phyloP scores from a whole-genome alignment of 2,888 invertebrate genomes.

The Hylaea fasciaria region DNA sequence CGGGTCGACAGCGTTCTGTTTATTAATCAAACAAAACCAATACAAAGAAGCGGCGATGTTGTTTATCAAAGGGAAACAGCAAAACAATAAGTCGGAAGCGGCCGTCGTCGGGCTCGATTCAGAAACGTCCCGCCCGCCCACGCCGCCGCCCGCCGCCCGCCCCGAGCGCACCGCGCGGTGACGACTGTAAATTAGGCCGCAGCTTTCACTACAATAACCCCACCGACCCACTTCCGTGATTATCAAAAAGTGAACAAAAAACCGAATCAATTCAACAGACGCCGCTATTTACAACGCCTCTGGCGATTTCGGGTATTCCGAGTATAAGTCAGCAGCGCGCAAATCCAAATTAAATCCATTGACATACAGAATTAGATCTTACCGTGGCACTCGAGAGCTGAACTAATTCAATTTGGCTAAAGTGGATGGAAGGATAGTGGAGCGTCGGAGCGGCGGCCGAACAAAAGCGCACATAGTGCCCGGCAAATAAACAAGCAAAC shows the following conservation, averaged over 20 bases:
- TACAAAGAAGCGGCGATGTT: conserved; percentile 67
- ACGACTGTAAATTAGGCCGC: conserved; percentile 47
- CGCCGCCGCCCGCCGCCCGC: conserved; percentile 14
- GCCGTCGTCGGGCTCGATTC: conserved; percentile 40
- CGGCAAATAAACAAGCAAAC: conserved; percentile 58
- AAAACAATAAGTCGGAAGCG: conserved; percentile 58
- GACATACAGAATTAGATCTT: conserved; percentile 72
- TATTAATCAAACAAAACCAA: conserved; percentile 53
- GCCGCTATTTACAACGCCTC: conserved; percentile 18
- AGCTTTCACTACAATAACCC: conserved; percentile 46
- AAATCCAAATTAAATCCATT: conserved; percentile 77
- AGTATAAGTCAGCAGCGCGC: conserved; percentile 13
- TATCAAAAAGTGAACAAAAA: conserved; percentile 54
- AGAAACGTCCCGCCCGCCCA: conserved; percentile 3
- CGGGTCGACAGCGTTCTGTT: conserved; percentile 40
- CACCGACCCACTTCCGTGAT: conserved; percentile 51
- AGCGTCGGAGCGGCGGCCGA: conserved; percentile 46
- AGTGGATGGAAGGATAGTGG: conserved; percentile 62
- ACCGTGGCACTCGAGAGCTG: conserved; percentile 55
- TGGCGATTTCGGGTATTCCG: conserved; percentile 10
- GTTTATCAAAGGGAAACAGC: conserved; percentile 65
- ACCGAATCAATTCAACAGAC: conserved; percentile 46
- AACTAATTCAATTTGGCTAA: conserved; percentile 70
- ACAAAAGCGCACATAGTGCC: conserved; percentile 65
- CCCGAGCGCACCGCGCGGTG: conserved; percentile 8